Conservation (phyloP, 1,140 invertebrate species). For the Neomicropteryx cornuta region DNA sequence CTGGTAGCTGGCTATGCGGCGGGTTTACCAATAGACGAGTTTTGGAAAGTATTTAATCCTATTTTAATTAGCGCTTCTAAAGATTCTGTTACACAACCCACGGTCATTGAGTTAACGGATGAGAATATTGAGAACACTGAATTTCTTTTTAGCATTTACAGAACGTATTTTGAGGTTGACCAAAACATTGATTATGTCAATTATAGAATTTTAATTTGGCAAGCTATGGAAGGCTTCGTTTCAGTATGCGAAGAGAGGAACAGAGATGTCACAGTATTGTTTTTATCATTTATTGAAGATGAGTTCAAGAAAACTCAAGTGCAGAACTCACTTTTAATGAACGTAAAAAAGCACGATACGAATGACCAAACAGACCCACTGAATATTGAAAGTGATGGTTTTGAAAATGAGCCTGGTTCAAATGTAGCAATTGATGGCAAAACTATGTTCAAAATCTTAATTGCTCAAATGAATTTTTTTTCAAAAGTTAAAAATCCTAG, state of each 20-base stretch:
- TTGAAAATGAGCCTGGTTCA: constrained; percentile 25
- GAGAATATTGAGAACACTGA: constrained; percentile 23
- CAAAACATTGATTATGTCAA: constrained; percentile 60
- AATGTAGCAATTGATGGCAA: constrained; percentile 29
- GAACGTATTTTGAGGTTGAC: constrained; percentile 28
- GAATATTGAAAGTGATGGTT: no score
- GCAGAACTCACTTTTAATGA: no score
- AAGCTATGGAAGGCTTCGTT: constrained; percentile 60
- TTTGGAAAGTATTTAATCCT: constrained; percentile 66
- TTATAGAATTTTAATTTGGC: constrained; percentile 70
- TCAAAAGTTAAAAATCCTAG: constrained; percentile 70
- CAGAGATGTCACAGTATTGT: constrained; percentile 61
- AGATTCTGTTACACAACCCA: constrained; percentile 26
- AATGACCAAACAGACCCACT: no score
- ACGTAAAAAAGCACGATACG: no score
- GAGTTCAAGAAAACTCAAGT: constrained; percentile 35
- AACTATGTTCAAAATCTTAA: constrained; percentile 49
- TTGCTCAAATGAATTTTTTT: constrained; percentile 67
- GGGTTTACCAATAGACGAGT: constrained; percentile 48
- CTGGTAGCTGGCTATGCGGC: constrained; percentile 63
- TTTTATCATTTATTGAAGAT: constrained; percentile 68
- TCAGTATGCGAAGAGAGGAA: constrained; percentile 67
- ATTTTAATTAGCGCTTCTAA: constrained; percentile 41
- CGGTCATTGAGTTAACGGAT: constrained; percentile 24
- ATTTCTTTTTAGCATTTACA: constrained; percentile 23